Evolutionary conservation across 1,140 invertebrate species (phyloP), one percentile per base, ranked within the genome.

Genomic region (Ceratina japonica): DNA sequence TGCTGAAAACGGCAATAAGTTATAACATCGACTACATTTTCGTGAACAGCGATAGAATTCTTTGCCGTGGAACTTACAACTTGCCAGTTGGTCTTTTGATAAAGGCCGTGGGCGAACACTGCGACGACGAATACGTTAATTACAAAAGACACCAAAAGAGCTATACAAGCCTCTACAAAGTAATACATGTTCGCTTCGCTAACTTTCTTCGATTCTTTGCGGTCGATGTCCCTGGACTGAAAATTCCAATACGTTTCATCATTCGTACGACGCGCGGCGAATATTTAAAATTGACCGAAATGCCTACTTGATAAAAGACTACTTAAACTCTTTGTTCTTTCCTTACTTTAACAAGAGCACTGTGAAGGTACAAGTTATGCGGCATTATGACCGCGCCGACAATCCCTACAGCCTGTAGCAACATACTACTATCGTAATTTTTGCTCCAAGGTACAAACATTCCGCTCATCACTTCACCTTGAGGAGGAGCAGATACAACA

Each of bases 341-440:
- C 77, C 87, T 89, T 93, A 97, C 96, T 93, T 98, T 98, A n/a
- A 98, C 97, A 65, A 98, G 92, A 65, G 97, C 97, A 66, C 97
- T 98, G 91, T 98, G 97, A 8, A 98, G 93, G 90, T 98, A 98
- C n/a, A 98, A 94, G 93, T 98, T 99, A 89, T 98, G 98, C 1
- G 98, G 97, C 97, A 98, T 98, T 75, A 98, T 98, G 58, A 98
- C 96, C 70, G 98, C 97, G n/a, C 97, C 97, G 59, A 98, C 94
- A 62, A 98, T 96, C 18, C 97, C 97, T 3, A 98, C 96, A 59
- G 96, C 97, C 91, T 97, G 96, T 2, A 97, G 89, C 37, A 98
- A 89, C 49, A 95, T 95, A 73, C 93, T 87, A 0, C 92, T 93
- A 78, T 95, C 94, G 91, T 97, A 98, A 83, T 94, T 92, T 52